These are phyloP conservation scores for Anser cygnoides DNA, from an alignment of 2,113 vertebrate species.

Conservation along the genomic window DNA sequence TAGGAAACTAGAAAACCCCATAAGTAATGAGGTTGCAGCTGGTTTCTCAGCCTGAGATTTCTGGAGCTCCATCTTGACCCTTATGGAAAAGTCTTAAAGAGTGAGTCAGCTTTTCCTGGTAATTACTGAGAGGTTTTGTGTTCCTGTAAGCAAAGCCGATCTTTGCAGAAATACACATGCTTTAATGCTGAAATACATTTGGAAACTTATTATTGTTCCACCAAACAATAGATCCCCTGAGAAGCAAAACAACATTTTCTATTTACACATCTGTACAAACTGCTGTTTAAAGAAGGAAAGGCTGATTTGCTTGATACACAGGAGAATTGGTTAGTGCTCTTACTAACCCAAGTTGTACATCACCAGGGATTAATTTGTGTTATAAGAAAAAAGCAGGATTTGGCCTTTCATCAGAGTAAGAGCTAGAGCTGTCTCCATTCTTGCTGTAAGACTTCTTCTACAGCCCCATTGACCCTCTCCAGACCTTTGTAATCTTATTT, in stretches of 20 bases:
- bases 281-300: background rate
- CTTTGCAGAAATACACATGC: background rate
- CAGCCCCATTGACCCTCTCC: background rate
- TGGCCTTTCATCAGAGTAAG: background rate
- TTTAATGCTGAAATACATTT: background rate
- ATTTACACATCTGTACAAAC: background rate
- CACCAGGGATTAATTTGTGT: background rate
- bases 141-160: background rate
- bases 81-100: background rate
- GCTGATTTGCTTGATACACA: background rate
- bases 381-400: background rate
- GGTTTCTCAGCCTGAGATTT: background rate
- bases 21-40: background rate
- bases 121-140: conserved; percentile 10
- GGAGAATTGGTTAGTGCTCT: background rate
- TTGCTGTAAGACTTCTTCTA: background rate
- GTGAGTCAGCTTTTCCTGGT: conserved; percentile 51
- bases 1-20: background rate
- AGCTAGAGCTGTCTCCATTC: background rate
- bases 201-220: conserved; percentile 6
- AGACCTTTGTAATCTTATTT: background rate
- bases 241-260: background rate
- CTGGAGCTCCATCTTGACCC: conserved; percentile 4
- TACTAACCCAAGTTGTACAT: background rate
- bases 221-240: background rate